Evolutionary conservation across 1,140 invertebrate genomes (phyloP).

Genomic region (Trichoplusia ni): DNA sequence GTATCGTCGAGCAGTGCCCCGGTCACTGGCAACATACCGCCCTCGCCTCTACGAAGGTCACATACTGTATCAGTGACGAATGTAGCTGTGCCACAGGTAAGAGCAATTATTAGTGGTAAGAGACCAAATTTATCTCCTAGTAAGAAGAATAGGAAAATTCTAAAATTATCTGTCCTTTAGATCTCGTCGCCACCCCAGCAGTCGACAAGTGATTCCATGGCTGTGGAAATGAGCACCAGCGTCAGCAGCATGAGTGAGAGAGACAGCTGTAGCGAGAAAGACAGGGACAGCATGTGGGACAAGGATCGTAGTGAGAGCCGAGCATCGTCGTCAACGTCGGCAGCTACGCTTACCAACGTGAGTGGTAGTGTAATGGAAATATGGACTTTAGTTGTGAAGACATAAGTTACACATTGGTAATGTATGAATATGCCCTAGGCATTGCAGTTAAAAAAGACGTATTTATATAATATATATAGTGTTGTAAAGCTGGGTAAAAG

Average conservation of each 20-base stretch:
- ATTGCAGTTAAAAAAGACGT: too few species aligned
- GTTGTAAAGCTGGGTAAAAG: too few species aligned
- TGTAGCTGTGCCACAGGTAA: slow-evolving; percentile 45
- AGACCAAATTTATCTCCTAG: too few species aligned
- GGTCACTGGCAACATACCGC: slow-evolving; percentile 38
- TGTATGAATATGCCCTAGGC: too few species aligned
- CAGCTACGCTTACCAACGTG: slow-evolving; percentile 83
- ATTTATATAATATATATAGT: too few species aligned
- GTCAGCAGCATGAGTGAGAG: slow-evolving; percentile 72
- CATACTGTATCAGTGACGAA: slow-evolving; percentile 57
- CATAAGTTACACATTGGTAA: neutral
- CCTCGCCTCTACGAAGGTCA: slow-evolving; percentile 59
- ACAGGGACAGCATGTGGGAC: slow-evolving; percentile 75
- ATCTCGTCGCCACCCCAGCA: slow-evolving; percentile 57
- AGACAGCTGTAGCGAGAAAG: slow-evolving; percentile 70
- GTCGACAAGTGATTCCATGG: slow-evolving; percentile 61
- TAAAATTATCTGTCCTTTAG: slow-evolving; percentile 24
- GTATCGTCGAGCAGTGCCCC: slow-evolving; percentile 67
- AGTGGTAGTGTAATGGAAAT: slow-evolving; percentile 42
- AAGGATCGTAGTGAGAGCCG: slow-evolving; percentile 68
- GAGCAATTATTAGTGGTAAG: neutral
- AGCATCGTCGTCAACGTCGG: slow-evolving; percentile 68
- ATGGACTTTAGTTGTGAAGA: neutral
- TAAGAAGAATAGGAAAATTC: neutral
- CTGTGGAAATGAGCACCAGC: slow-evolving; percentile 71